Conservation (phyloP, 2,113 vertebrate species). For the Serinus canaria region DNA sequence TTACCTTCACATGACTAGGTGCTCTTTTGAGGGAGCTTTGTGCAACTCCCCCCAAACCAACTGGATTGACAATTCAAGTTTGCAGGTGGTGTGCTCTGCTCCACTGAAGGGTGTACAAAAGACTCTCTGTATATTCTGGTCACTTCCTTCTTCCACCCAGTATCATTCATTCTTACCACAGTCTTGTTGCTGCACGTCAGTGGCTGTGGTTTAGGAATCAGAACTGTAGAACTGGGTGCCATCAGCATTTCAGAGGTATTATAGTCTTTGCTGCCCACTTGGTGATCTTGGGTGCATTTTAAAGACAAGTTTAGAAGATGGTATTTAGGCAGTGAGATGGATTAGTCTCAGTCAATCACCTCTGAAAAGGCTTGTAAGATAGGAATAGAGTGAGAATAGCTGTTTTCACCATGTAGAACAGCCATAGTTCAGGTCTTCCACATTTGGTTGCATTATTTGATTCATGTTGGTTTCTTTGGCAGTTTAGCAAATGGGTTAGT, state of each 20-base stretch:
- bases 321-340: not conserved
- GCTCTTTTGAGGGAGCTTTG: not conserved
- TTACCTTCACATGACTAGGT: not conserved
- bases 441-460: not conserved
- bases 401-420: not conserved
- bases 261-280: not conserved
- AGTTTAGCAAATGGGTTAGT: not conserved
- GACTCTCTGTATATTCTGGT: not conserved
- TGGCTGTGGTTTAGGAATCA: not conserved
- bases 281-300: not conserved
- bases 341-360: not conserved
- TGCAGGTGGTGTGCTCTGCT: not conserved
- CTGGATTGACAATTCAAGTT: not conserved
- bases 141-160: not conserved
- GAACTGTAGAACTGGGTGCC: not conserved
- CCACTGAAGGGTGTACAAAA: not conserved
- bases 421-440: not conserved
- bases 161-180: not conserved
- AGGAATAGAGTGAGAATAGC: not conserved
- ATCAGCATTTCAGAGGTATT: not conserved
- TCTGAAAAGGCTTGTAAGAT: not conserved
- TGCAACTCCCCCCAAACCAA: not conserved
- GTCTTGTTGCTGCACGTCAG: accelerated
- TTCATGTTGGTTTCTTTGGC: not conserved
- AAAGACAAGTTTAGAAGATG: not conserved